These are phyloP conservation scores for Ditylenchus weischeri DNA, from an alignment of 2,888 invertebrate species.

Conservation along the genomic window DNA sequence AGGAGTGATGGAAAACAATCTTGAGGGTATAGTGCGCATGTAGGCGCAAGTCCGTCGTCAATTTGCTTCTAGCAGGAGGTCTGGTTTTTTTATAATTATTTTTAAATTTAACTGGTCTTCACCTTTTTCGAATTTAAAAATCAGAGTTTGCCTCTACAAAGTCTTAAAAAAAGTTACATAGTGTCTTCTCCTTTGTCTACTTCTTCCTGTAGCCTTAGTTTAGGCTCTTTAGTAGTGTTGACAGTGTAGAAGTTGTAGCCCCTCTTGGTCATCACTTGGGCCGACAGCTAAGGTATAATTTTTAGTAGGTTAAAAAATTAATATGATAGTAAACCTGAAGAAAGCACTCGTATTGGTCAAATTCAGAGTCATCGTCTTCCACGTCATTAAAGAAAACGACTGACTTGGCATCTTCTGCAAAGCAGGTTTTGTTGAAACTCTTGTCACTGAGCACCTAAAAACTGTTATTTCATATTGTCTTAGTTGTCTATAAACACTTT, in stretches of 20 bases:
- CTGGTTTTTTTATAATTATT: too few relatives aligned
- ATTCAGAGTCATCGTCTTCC: slow-evolving; percentile 55
- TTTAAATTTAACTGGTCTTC: slow-evolving; percentile 22
- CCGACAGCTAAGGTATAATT: slow-evolving; percentile 49
- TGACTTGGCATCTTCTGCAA: slow-evolving; percentile 58
- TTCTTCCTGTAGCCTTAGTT: slow-evolving; percentile 57
- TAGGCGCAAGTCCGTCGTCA: too few relatives aligned
- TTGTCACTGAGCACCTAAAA: slow-evolving; percentile 52
- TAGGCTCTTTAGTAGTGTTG: slow-evolving; percentile 57
- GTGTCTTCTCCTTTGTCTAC: slow-evolving; percentile 34
- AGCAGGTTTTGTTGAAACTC: slow-evolving; percentile 59
- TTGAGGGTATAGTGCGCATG: too few relatives aligned
- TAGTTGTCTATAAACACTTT: not conserved
- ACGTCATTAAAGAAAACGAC: slow-evolving; percentile 59
- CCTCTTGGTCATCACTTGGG: slow-evolving; percentile 59
- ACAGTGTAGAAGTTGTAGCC: slow-evolving; percentile 59
- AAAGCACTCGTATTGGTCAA: slow-evolving; percentile 59
- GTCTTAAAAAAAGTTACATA: slow-evolving; percentile 1
- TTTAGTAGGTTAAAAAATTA: too few relatives aligned
- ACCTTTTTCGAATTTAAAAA: too few relatives aligned
- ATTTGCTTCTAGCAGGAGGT: too few relatives aligned
- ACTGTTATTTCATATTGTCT: slow-evolving; percentile 15
- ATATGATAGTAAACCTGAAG: slow-evolving; percentile 46
- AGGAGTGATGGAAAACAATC: too few relatives aligned
- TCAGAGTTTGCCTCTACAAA: too few relatives aligned